Conservation (phyloP, 2,113 vertebrate species). For the Octodon degus region DNA sequence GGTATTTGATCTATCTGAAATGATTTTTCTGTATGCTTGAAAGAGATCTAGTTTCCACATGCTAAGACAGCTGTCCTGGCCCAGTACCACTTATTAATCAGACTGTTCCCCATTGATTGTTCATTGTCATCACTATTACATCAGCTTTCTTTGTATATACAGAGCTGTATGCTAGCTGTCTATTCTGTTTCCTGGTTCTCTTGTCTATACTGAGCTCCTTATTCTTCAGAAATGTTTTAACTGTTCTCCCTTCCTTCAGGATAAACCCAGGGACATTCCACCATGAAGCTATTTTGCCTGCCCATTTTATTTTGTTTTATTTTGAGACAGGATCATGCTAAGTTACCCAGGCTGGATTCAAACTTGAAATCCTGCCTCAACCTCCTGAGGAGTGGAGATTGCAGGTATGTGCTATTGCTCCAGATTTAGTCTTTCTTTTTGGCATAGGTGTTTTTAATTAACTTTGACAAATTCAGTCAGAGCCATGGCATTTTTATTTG, state of each 20-base stretch:
- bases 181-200: background rate
- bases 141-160: background rate
- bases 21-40: background rate
- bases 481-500: background rate
- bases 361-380: background rate
- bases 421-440: background rate
- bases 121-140: background rate
- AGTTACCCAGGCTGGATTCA: background rate
- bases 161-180: background rate
- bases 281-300: background rate
- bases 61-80: background rate
- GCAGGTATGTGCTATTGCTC: background rate
- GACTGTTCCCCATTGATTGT: background rate
- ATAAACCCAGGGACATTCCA: background rate
- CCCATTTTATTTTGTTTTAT: background rate
- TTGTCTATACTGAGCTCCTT: background rate
- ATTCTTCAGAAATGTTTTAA: background rate
- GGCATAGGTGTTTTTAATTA: background rate
- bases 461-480: background rate
- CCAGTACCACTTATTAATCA: background rate
- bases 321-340: background rate
- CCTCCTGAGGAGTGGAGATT: background rate
- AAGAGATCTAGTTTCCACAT: background rate
- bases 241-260: background rate
- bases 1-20: background rate